These are phyloP conservation scores for Myotis yumanensis DNA, from an alignment of 2,113 vertebrate species.

Conservation along the genomic window DNA sequence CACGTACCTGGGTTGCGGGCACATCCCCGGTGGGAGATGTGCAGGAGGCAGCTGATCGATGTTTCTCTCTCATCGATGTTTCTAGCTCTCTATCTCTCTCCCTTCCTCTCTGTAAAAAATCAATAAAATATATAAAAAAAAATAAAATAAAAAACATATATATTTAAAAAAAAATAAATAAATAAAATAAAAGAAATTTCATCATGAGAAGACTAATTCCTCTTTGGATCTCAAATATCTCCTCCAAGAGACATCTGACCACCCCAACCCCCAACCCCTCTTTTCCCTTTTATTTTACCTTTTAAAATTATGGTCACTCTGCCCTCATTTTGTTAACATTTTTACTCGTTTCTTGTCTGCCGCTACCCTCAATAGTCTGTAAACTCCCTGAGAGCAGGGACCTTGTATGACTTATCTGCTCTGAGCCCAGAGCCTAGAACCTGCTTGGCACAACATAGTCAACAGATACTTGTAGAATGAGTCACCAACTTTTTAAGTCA, in stretches of 20 bases:
- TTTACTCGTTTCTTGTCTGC: neutral
- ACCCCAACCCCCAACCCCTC: neutral
- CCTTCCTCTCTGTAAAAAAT: no score
- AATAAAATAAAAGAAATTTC: neutral
- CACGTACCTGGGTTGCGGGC: no score
- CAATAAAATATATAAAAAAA: no score
- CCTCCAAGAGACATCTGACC: neutral
- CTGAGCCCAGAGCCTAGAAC: neutral
- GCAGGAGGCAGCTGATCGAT: no score
- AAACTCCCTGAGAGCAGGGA: neutral
- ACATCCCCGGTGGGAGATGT: no score
- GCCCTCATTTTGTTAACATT: neutral
- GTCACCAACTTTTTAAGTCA: neutral
- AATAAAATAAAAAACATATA: no score
- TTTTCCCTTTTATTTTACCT: neutral
- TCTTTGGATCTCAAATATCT: constrained; percentile 7
- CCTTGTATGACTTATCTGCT: neutral
- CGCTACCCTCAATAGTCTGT: neutral
- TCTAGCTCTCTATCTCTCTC: no score
- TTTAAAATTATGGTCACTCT: neutral
- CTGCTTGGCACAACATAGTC: neutral
- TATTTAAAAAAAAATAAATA: no score
- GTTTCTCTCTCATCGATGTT: no score
- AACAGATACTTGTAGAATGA: neutral
- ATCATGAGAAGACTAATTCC: neutral